Base-by-base conservation (phyloP, 1,140 invertebrate species). In the Trissolcus basalis region DNA sequence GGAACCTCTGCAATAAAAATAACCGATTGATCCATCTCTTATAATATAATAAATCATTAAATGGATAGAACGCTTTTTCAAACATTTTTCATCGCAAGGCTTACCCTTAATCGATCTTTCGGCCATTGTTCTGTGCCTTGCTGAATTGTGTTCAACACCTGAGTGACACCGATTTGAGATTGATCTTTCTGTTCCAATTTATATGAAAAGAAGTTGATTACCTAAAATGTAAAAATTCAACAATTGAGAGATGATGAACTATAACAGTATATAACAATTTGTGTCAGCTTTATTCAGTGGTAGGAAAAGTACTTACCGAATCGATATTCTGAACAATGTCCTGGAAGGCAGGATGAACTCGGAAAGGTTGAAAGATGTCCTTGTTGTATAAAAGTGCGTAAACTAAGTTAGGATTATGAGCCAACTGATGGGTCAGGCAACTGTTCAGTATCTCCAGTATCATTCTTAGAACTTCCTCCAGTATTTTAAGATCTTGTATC, bases 271-370 rank as follows among this genome's bases (percentile, higher is more conserved):
- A n/a, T n/a, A n/a, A n/a, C n/a, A n/a, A n/a, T n/a, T n/a, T n/a
- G n/a, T n/a, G n/a, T n/a, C n/a, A n/a, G n/a, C n/a, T n/a, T n/a
- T n/a, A n/a, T n/a, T n/a, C n/a, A n/a, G n/a, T n/a, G n/a, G n/a
- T n/a, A n/a, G n/a, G n/a, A n/a, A n/a, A n/a, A n/a, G n/a, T n/a
- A 88, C 86, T 90, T 86, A 98, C 96, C 86, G 96, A 94, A 83
- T 98, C 96, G 77, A 99, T 96, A 85, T 99, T 99, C 85, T 97
- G 94, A 58, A 98, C 93, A 39, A 99, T 94, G 85, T 99, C 97
- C 84, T 98, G 96, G 87, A 98, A 98, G 56, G 95, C 94, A 13
- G 94, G 92, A 89, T 99, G 96, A 55, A 92, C 92, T 78, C 93
- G 91, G 84, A 97, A 97, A 9, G 93, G 91, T 79, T 95, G 92